phyloP scores from a whole-genome alignment of 2,113 vertebrate genomes.

The Eubucco bourcierii region DNA sequence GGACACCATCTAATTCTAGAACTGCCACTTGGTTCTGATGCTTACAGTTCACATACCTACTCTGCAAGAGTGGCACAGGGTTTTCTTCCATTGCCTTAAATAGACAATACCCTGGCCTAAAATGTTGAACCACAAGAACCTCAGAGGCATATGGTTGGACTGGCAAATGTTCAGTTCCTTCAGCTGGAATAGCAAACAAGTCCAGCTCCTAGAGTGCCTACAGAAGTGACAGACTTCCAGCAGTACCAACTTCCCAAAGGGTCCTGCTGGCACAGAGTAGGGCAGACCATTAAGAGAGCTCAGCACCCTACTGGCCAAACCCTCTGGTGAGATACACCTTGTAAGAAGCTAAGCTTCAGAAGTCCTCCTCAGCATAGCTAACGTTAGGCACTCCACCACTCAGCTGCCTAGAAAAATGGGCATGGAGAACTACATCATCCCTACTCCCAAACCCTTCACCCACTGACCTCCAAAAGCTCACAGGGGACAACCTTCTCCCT shows the following conservation, averaged over 20 bases:
- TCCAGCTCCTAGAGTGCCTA: not conserved
- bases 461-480: not conserved
- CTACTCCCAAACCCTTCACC: not conserved
- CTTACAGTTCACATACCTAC: slow-evolving; percentile 7
- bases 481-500: not conserved
- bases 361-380: not conserved
- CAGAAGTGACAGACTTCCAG: not conserved
- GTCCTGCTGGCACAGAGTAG: not conserved
- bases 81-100: slow-evolving; percentile 29
- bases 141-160: not conserved
- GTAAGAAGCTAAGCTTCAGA: not conserved
- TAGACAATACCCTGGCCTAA: not conserved
- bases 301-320: not conserved
- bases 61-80: not conserved
- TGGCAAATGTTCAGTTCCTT: not conserved
- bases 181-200: not conserved
- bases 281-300: not conserved
- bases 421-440: not conserved
- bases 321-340: not conserved
- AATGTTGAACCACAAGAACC: not conserved
- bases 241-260: not conserved
- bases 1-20: slow-evolving; percentile 47
- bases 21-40: not conserved
- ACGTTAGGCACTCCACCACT: not conserved
- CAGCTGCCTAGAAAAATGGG: not conserved